Base-by-base conservation (phyloP, 2,797 vertebrate genomes). In the Coregonus ussuriensis region DNA sequence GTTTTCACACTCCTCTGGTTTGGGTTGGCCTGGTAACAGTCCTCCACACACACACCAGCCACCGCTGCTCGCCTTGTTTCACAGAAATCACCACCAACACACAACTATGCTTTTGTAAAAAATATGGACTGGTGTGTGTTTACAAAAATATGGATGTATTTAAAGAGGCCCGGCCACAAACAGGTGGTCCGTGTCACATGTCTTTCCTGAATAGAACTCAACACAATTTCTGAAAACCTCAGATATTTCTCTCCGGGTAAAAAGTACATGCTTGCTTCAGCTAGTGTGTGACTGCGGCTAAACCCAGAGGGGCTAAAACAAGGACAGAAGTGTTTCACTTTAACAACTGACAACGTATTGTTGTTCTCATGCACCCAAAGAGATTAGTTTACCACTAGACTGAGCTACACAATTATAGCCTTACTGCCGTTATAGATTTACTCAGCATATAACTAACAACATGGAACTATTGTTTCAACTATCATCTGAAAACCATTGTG, bases 71-170 rank as follows among this genome's bases (percentile, higher is more conserved):
- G 59, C 69, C 74, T 74, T 65, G 56, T 80, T 82, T 84, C 79
- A 81, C 74, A 85, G 80, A 83, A 84, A 81, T 15, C 6, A 2
- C 16, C 21, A 74, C 56, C 53, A 51, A 79, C 65, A 79, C 54
- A 87, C 76, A 25, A 25, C 25, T 79, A 79, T 85, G 88, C 87
- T 76, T 86, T 88, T 87, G 82, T 88, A 87, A 87, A 88, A 88
- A 89, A 89, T 89, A 85, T 69, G 83, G 82, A 77, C 74, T 81
- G 29, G 71, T 59, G 71, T 72, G 79, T 72, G 79, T 84, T 72
- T 78, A 70, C 73, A 74, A 56, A 72, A 75, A 71, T 67, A 84
- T 29, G 71, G 74, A 66, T 78, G 77, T 76, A 75, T 79, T 82
- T 86, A 80, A 71, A 78, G 78, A 81, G 78, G 77, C 74, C 18